phyloP scores from a whole-genome alignment of 92 coral and sea anemone species.

The Umimayanthus kanabou region DNA sequence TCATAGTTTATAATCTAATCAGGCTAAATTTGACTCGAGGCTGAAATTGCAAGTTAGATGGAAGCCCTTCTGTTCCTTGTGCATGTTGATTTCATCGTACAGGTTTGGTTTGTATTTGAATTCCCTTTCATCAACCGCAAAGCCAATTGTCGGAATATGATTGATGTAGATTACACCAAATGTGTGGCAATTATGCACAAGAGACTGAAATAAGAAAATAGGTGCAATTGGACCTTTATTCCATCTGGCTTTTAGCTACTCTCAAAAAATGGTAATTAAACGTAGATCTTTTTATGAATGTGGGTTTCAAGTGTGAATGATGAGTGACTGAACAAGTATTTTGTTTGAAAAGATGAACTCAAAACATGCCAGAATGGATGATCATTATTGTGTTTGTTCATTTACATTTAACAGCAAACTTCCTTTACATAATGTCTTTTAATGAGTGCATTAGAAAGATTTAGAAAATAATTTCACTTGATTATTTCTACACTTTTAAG shows the following conservation, averaged over 20 bases:
- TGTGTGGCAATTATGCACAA: slow-evolving; percentile 42
- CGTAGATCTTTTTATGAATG: background rate
- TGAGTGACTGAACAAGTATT: background rate
- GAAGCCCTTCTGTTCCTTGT: background rate
- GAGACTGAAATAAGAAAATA: slow-evolving; percentile 6
- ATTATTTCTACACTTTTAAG: background rate
- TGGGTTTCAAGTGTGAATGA: background rate
- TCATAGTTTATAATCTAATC: slow-evolving; percentile 3
- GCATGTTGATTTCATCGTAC: background rate
- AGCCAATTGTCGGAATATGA: background rate
- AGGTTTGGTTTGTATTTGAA: background rate
- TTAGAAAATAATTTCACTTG: background rate
- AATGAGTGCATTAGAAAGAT: background rate
- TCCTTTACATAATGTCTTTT: background rate
- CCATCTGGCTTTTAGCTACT: slow-evolving; percentile 19
- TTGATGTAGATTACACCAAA: slow-evolving; percentile 28
- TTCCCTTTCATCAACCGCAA: background rate
- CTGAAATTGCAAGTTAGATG: background rate
- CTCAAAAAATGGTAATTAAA: background rate
- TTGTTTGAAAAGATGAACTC: background rate
- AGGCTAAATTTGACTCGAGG: slow-evolving; percentile 12
- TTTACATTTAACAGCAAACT: background rate
- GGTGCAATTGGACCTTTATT: slow-evolving; percentile 25
- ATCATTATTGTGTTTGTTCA: background rate
- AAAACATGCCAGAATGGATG: background rate